These are phyloP conservation scores for Oxycera nigricornis DNA, from an alignment of 2,888 invertebrate species.

Conservation along the genomic window DNA sequence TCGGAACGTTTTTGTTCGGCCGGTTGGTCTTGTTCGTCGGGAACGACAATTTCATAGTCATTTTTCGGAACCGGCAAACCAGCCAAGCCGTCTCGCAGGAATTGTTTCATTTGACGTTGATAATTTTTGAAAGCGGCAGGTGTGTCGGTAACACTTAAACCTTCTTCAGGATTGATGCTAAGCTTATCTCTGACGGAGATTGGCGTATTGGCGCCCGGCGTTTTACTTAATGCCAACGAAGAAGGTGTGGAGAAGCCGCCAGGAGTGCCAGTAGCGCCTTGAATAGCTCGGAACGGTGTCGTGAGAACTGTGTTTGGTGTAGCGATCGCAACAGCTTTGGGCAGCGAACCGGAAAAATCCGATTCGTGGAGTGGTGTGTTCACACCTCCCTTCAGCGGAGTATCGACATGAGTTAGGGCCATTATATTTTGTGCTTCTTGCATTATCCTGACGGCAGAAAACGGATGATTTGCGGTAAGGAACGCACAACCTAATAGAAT, in stretches of 20 bases:
- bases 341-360: constrained; percentile 86
- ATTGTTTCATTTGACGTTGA: constrained; percentile 77
- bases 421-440: constrained; percentile 99
- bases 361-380: constrained; percentile 92
- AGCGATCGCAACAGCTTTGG: constrained; percentile 72
- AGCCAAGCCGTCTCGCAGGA: constrained; percentile 79
- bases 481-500: too few relatives aligned
- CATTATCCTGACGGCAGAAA: constrained; percentile 65
- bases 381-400: constrained; percentile 93
- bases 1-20: constrained; percentile 60
- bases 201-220: constrained; percentile 62
- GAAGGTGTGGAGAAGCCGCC: constrained; percentile 68
- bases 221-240: constrained; percentile 62
- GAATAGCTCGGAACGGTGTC: constrained; percentile 80
- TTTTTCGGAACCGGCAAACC: constrained; percentile 90
- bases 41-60: constrained; percentile 98
- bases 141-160: constrained; percentile 73
- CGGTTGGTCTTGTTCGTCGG: constrained; percentile 75
- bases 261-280: constrained; percentile 70
- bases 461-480: too few relatives aligned
- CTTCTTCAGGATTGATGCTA: constrained; percentile 92
- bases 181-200: constrained; percentile 91
- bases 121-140: constrained; percentile 71
- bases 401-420: constrained; percentile 97
- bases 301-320: constrained; percentile 93